Percentiles rank a stretch among this genome's conserved stretches.
phyloP scores from a whole-genome alignment of 2,888 invertebrate species.

The Nemoura dubitans region DNA sequence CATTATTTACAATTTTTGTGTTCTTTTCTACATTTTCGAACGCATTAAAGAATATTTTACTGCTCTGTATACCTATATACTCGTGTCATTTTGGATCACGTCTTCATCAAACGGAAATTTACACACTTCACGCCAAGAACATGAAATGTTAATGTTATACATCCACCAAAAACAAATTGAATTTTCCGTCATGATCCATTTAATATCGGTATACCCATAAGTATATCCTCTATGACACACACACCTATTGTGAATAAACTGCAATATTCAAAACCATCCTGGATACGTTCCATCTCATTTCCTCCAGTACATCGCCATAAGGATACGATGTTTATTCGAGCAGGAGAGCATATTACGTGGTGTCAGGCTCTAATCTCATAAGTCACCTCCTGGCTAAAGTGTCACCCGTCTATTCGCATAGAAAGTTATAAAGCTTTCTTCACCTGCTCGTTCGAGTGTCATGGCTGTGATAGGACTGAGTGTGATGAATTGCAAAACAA shows the following conservation, averaged over 20 bases:
- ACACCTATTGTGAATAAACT: background rate
- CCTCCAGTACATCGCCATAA: background rate
- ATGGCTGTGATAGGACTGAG: background rate
- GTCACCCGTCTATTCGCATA: background rate
- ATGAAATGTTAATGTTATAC: too few relatives aligned
- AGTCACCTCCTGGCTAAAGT: conserved; percentile 13
- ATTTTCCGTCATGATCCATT: conserved; percentile 5
- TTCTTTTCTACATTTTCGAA: too few relatives aligned
- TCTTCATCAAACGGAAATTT: too few relatives aligned
- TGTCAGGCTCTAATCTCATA: background rate
- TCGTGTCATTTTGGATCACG: too few relatives aligned
- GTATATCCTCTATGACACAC: background rate
- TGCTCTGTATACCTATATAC: too few relatives aligned
- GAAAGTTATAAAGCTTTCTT: background rate
- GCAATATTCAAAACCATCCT: background rate
- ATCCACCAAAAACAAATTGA: background rate
- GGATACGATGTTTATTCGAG: background rate
- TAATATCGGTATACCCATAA: background rate
- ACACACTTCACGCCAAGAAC: background rate
- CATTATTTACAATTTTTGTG: too few relatives aligned
- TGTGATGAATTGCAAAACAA: conserved; percentile 31
- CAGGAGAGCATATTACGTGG: background rate
- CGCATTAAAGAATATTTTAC: too few relatives aligned
- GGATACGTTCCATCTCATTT: conserved; percentile 3
- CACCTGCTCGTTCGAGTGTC: conserved; percentile 33